A percentile compares a stretch with the other conserved stretches of the same genome.
phyloP scores from a whole-genome alignment of 2,888 invertebrate genomes.

The Strigamia crassipes region DNA sequence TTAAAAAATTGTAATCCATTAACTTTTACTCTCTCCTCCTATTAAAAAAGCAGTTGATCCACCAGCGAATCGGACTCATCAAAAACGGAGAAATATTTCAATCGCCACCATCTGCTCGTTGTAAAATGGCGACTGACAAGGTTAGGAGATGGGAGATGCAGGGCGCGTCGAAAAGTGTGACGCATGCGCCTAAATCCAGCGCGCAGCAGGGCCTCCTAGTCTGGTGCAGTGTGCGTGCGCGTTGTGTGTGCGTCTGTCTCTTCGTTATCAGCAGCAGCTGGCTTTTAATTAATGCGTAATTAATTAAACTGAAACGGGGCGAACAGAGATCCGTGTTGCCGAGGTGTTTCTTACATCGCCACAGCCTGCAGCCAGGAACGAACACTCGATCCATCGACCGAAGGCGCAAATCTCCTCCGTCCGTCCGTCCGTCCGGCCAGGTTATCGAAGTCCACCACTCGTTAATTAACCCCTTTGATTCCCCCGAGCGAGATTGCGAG shows the following conservation, averaged over 20 bases:
- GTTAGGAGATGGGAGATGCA: too few relatives aligned
- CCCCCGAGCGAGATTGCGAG: neutral
- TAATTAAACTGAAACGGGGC: constrained; percentile 48
- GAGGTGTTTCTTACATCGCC: constrained; percentile 49
- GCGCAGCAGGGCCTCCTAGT: neutral
- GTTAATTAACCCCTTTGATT: constrained; percentile 37
- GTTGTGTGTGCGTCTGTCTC: constrained; percentile 23
- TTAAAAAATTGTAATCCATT: too few relatives aligned
- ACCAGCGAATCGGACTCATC: neutral
- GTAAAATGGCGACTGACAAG: neutral
- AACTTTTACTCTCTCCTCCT: too few relatives aligned
- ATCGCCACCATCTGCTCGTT: neutral
- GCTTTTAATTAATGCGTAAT: constrained; percentile 49
- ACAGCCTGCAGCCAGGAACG: constrained; percentile 44
- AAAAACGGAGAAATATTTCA: neutral
- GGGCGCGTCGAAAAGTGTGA: neutral
- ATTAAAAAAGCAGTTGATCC: too few relatives aligned
- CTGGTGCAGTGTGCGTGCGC: neutral
- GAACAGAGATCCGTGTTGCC: constrained; percentile 48
- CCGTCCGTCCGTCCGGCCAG: constrained; percentile 24
- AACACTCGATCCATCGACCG: constrained; percentile 18
- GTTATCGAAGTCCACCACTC: constrained; percentile 25
- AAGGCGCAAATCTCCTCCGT: constrained; percentile 33
- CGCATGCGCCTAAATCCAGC: neutral
- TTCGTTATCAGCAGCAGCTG: constrained; percentile 48